Percentiles rank a stretch among this genome's conserved stretches.
phyloP scores from a whole-genome alignment of 2,797 vertebrate genomes.

The Anguilla obscura region DNA sequence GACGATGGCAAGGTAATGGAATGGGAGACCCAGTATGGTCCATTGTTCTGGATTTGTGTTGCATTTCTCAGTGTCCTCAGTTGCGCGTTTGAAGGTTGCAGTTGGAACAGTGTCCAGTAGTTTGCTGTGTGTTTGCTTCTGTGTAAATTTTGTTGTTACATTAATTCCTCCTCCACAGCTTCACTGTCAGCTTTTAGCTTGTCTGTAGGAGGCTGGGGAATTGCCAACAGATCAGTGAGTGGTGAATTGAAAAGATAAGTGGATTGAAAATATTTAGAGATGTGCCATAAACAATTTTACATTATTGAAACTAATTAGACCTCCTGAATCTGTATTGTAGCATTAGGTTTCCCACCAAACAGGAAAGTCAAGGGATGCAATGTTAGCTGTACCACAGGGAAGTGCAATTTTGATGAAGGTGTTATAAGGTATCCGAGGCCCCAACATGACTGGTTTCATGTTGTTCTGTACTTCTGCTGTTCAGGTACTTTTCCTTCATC shows the following conservation, averaged over 20 bases:
- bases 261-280: not conserved
- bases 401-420: not conserved
- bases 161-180: not conserved
- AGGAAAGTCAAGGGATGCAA: not conserved
- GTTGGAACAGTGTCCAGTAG: not conserved
- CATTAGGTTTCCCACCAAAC: not conserved
- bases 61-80: not conserved
- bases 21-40: not conserved
- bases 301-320: not conserved
- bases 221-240: not conserved
- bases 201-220: not conserved
- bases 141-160: not conserved
- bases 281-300: not conserved
- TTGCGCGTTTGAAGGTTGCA: not conserved
- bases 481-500: too few species aligned
- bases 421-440: not conserved
- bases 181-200: not conserved
- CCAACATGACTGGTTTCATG: too few species aligned
- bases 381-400: not conserved
- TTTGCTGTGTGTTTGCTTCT: not conserved
- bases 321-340: not conserved
- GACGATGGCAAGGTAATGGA: conserved; percentile 88
- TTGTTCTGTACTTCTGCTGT: too few species aligned
- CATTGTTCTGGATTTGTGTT: not conserved
- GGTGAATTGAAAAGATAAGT: not conserved